phyloP scores from a whole-genome alignment of 2,113 vertebrate species.

The Girardinichthys multiradiatus region DNA sequence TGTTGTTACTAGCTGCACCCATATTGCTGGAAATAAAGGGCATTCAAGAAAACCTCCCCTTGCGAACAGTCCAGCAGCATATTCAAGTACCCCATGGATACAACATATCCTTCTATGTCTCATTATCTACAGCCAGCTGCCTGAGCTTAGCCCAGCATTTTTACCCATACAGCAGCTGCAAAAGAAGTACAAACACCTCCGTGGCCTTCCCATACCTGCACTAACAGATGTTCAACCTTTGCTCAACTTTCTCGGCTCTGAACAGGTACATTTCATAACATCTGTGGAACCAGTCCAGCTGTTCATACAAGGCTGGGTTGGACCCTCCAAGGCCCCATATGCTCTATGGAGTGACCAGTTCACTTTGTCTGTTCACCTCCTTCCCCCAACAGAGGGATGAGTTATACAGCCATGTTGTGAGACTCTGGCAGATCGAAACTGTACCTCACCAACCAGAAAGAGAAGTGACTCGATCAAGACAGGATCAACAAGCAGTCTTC shows the following conservation, averaged over 20 bases:
- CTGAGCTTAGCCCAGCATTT: too few relatives aligned
- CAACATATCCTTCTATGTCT: too few relatives aligned
- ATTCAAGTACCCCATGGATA: too few relatives aligned
- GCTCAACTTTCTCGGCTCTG: not conserved
- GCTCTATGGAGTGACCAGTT: not conserved
- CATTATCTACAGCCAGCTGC: too few relatives aligned
- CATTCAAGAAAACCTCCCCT: not conserved
- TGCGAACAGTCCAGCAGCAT: not conserved
- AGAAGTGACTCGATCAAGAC: not conserved
- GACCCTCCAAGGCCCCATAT: not conserved
- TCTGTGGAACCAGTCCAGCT: not conserved
- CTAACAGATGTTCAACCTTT: too few relatives aligned
- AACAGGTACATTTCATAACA: constrained; percentile 1
- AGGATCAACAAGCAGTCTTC: not conserved
- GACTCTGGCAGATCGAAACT: constrained; percentile 8
- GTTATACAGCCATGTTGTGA: not conserved
- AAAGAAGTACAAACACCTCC: too few relatives aligned
- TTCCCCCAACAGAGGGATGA: not conserved
- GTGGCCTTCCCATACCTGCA: too few relatives aligned
- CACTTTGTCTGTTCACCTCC: not conserved
- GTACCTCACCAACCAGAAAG: not conserved
- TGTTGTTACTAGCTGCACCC: not conserved
- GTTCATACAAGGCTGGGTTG: not conserved
- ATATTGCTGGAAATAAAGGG: not conserved
- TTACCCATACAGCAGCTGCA: too few relatives aligned